phyloP scores from a whole-genome alignment of 2,888 invertebrate genomes.

The Parnassius orleans region DNA sequence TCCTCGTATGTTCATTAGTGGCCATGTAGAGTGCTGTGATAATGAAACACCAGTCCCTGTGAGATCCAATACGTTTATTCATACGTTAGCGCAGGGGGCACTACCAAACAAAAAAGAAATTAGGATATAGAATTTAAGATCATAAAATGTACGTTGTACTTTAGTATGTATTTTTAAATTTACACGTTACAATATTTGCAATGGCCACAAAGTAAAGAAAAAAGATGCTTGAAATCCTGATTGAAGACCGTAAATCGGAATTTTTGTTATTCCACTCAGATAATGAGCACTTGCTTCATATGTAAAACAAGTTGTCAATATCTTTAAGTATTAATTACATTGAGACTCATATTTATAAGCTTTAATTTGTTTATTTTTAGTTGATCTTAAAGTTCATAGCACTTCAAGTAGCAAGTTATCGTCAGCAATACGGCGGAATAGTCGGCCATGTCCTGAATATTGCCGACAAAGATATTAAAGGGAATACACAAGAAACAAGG shows the following conservation, averaged over 20 bases:
- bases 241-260: neutral
- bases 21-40: no score
- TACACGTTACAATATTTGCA: neutral
- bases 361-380: constrained; percentile 18
- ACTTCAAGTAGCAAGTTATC: constrained; percentile 26
- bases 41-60: no score
- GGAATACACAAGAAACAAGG: constrained; percentile 13
- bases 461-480: constrained; percentile 47
- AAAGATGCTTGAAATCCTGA: neutral
- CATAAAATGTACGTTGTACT: no score
- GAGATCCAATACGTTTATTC: no score
- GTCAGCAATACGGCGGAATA: constrained; percentile 45
- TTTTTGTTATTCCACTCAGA: neutral
- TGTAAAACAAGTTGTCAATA: constrained; percentile 20
- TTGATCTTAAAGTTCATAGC: constrained; percentile 21
- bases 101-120: no score
- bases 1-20: no score
- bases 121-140: no score
- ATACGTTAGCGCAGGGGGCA: no score
- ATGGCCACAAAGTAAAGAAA: neutral
- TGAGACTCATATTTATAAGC: constrained; percentile 14
- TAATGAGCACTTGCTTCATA: neutral
- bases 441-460: constrained; percentile 70
- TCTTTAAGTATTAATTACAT: constrained; percentile 18
- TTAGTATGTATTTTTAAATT: neutral